These are phyloP conservation scores for Myiopsitta monachus DNA, from an alignment of 2,113 vertebrate species.

Conservation along the genomic window DNA sequence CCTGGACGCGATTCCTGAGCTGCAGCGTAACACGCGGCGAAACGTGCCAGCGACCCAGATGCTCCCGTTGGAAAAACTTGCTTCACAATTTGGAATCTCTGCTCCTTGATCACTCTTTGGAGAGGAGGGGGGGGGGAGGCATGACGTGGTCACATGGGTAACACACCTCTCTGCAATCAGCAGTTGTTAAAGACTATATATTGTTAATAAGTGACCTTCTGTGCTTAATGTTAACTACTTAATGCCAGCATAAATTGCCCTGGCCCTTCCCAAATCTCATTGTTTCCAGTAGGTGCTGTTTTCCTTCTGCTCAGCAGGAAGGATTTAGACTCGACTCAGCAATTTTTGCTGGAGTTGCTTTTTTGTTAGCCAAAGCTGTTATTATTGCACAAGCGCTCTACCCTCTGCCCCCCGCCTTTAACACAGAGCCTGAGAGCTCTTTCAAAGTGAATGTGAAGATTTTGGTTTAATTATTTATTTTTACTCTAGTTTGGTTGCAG, in stretches of 20 bases:
- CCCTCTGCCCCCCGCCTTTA: background rate
- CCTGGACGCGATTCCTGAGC: conserved; percentile 59
- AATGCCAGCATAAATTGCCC: background rate
- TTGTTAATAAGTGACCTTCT: conserved; percentile 19
- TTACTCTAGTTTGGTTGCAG: background rate
- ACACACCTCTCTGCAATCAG: conserved; percentile 53
- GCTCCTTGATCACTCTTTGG: conserved; percentile 70
- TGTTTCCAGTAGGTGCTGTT: conserved; percentile 23
- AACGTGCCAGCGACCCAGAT: conserved; percentile 74
- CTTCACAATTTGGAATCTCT: conserved; percentile 75
- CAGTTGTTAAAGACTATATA: conserved; percentile 12
- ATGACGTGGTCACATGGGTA: conserved; percentile 42
- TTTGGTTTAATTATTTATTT: background rate
- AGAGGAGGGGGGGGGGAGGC: conserved; percentile 65
- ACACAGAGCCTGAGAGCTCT: background rate
- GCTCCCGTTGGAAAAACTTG: conserved; percentile 78
- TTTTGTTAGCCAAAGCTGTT: conserved; percentile 10
- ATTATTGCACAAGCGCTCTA: background rate
- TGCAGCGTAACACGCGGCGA: background rate
- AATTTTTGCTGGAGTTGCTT: conserved; percentile 30
- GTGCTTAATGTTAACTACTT: background rate
- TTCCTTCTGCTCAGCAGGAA: conserved; percentile 7
- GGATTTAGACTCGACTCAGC: conserved; percentile 1
- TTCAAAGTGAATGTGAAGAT: background rate
- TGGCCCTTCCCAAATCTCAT: background rate